Conservation (phyloP, 2,113 vertebrate genomes). For the Leptobrachium leishanense region DNA sequence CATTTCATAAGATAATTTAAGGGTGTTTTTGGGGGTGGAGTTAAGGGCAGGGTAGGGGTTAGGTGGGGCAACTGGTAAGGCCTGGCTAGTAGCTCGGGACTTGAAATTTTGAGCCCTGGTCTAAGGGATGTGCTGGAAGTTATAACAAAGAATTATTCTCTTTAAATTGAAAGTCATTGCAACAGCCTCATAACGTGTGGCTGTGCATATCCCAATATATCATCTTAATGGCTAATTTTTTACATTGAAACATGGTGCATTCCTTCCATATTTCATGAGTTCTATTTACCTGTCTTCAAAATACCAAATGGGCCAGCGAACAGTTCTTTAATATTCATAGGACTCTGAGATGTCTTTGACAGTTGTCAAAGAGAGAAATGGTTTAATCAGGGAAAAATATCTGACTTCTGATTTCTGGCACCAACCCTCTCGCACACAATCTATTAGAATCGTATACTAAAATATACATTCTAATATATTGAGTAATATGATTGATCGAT, state of each 20-base stretch:
- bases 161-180: slow-evolving; percentile 59
- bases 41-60: too few species aligned
- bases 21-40: too few species aligned
- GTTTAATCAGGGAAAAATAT: slow-evolving; percentile 66
- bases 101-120: too few species aligned
- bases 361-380: slow-evolving; percentile 73
- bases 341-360: slow-evolving; percentile 65
- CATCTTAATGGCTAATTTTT: slow-evolving; percentile 73
- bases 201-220: slow-evolving; percentile 67
- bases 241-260: slow-evolving; percentile 58
- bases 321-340: slow-evolving; percentile 74
- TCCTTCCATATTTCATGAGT: slow-evolving; percentile 78
- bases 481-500: slow-evolving; percentile 44
- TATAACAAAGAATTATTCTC: background rate
- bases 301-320: slow-evolving; percentile 70
- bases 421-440: slow-evolving; percentile 45
- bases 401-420: slow-evolving; percentile 61
- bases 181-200: slow-evolving; percentile 64
- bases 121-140: background rate
- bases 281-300: slow-evolving; percentile 73
- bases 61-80: too few species aligned
- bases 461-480: slow-evolving; percentile 34
- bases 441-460: slow-evolving; percentile 48
- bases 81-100: too few species aligned
- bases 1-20: too few species aligned